These are phyloP conservation scores for Ceramica pisi DNA, from an alignment of 2,888 invertebrate genomes.

Conservation along the genomic window DNA sequence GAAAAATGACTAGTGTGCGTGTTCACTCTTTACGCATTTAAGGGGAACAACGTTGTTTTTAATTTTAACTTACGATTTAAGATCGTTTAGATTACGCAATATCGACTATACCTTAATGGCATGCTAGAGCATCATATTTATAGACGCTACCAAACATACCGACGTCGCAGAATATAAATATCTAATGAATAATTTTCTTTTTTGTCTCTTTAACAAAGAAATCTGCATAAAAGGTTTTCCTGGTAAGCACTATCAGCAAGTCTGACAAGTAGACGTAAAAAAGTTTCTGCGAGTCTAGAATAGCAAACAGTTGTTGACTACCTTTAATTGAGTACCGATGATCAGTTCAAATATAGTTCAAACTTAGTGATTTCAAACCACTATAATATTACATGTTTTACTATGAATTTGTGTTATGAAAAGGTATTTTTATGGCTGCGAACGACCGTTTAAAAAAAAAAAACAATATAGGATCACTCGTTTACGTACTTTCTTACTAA, in stretches of 20 bases:
- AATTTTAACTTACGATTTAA: slow-evolving; percentile 36
- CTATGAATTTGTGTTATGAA: neutral
- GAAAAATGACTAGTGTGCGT: slow-evolving; percentile 37
- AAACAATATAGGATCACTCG: no score
- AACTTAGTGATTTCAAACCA: neutral
- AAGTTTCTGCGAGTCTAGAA: slow-evolving; percentile 55
- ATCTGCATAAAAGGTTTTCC: slow-evolving; percentile 78
- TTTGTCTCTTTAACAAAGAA: slow-evolving; percentile 63
- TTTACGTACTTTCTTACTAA: neutral
- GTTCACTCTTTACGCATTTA: slow-evolving; percentile 32
- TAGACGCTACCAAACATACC: slow-evolving; percentile 45
- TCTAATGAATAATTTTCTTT: slow-evolving; percentile 60
- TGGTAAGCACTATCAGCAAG: slow-evolving; percentile 66
- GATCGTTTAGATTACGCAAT: slow-evolving; percentile 24
- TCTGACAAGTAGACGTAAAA: slow-evolving; percentile 70
- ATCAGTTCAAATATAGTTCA: slow-evolving; percentile 26
- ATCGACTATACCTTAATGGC: slow-evolving; percentile 21
- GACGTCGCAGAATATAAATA: slow-evolving; percentile 45
- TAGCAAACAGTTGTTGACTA: slow-evolving; percentile 25
- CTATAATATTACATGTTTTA: neutral
- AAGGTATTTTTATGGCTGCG: neutral
- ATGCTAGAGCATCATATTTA: slow-evolving; percentile 47
- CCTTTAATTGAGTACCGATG: neutral
- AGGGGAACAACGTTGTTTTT: slow-evolving; percentile 36
- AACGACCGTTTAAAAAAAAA: neutral